Base-by-base conservation (phyloP, 2,797 vertebrate genomes). In the Rhinophrynus dorsalis region DNA sequence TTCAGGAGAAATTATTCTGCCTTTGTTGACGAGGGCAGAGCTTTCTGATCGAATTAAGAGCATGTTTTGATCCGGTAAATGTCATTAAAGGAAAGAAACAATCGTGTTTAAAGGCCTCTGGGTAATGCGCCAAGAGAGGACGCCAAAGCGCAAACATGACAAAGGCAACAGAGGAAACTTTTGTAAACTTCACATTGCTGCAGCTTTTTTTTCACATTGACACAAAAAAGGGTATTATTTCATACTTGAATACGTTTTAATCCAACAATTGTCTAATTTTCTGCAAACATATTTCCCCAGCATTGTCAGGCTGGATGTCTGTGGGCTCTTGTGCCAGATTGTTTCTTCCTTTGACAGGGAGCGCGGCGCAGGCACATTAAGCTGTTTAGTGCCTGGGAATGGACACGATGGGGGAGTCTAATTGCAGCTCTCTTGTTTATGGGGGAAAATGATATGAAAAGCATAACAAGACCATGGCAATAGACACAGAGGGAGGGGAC, bases 31-130 rank as follows among this genome's bases (percentile, higher is more conserved):
- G 89, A 94, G 94, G 94, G 92, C 91, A 93, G 94, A 95, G 95
- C 96, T 93, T 97, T 97, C 96, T 98, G 96, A 98, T 98, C 97
- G 96, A 99, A 99, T 99, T 99, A 99, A 97, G 94, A 97, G 94
- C 94, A 92, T 93, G 97, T 99, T 99, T 98, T 98, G 96, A 99
- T 98, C 95, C 96, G 95, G 95, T 97, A 96, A 99, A 98, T 97
- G 97, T 97, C 96, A 96, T 97, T 96, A 97, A 93, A 96, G 93
- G 94, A 93, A 94, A 96, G 94, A 97, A 97, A 96, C 94, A 96
- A 97, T 97, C 93, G 93, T 92, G 90, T 96, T 94, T 92, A 94
- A 94, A 95, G 92, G 90, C 89, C 95, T 91, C 89, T 90, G 92
- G 90, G 92, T 92, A 93, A 94, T 93, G 96, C 96, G 95, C 94